Conservation (phyloP, 2,113 vertebrate genomes). For the Agelaius tricolor region DNA sequence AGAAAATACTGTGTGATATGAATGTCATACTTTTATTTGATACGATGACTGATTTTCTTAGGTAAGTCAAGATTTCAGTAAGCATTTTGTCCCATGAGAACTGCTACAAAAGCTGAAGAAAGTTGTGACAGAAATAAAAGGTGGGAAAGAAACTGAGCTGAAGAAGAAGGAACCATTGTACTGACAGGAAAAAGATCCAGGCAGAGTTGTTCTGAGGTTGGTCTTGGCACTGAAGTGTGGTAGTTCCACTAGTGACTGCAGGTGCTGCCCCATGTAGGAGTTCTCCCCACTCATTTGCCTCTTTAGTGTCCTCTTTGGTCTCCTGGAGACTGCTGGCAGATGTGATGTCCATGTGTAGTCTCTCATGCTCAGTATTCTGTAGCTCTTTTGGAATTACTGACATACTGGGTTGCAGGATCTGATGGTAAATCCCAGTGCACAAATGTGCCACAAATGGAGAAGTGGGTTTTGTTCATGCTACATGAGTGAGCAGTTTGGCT, state of each 20-base stretch:
- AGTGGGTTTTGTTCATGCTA: background rate
- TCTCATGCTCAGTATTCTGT: background rate
- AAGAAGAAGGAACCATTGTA: background rate
- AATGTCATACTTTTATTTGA: background rate
- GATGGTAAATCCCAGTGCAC: background rate
- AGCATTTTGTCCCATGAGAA: background rate
- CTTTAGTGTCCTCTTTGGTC: rapidly evolving
- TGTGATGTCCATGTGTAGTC: background rate
- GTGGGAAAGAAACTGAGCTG: background rate
- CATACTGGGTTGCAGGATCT: background rate
- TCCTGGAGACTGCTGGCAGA: background rate
- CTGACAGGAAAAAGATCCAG: background rate
- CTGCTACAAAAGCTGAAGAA: background rate
- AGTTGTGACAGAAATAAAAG: background rate
- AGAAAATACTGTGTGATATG: background rate
- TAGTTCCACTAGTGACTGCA: background rate
- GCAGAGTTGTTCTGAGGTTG: background rate
- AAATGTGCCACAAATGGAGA: background rate
- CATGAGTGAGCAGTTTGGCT: background rate
- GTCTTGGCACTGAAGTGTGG: background rate
- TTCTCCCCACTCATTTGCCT: background rate
- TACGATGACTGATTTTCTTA: background rate
- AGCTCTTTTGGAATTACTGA: background rate
- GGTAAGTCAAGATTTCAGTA: background rate
- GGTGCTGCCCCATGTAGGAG: rapidly evolving